Base-by-base conservation (phyloP, 2,888 invertebrate genomes). In the Agrochola circellaris region DNA sequence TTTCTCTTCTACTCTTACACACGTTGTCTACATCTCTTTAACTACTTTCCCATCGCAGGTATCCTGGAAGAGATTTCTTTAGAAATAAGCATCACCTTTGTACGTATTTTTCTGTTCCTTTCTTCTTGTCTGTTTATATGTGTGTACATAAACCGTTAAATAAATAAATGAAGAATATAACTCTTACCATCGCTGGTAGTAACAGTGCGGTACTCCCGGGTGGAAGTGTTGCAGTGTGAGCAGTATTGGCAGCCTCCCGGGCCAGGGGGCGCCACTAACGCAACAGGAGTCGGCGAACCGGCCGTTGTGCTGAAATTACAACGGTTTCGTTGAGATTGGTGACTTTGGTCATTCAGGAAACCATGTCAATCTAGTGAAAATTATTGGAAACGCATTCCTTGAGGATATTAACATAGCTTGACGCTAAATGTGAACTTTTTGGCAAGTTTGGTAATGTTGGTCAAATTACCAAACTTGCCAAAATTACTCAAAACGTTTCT, bases 191-290 rank as follows among this genome's bases (percentile, higher is more conserved):
- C 94, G 64, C 84, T 88, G 64, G 93, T 89, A 77, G 92, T 91
- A 82, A 93, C 78, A 0, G 92, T 90, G 82, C 86, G 81, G 90
- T 93, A 93, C 86, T 95, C 93, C 85, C 93, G 89, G 75, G 92
- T 89, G 73, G 91, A 91, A 42, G 94, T 89, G 93, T 93, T 95
- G 94, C 96, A 97, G 91, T 96, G 97, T 42, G 94, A 89, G 93
- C 97, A 97, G 93, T 94, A 90, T 93, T 95, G 95, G 90, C 97
- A 97, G 79, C 95, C 94, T 30, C 89, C 91, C 15, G 90, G 82
- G 20, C 89, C 90, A 13, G 90, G 79, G 4, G 87, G 71, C 9
- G 88, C 75, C 58, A 88, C 82, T 8, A 73, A 38, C 23, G 56
- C 8, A 0, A 45, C 65, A 1, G 70, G 75, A 15, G 73, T 45